Percentiles rank a stretch among this genome's conserved stretches.
Conservation (phyloP, 2,113 vertebrate genomes). For the Hoplias malabaricus region DNA sequence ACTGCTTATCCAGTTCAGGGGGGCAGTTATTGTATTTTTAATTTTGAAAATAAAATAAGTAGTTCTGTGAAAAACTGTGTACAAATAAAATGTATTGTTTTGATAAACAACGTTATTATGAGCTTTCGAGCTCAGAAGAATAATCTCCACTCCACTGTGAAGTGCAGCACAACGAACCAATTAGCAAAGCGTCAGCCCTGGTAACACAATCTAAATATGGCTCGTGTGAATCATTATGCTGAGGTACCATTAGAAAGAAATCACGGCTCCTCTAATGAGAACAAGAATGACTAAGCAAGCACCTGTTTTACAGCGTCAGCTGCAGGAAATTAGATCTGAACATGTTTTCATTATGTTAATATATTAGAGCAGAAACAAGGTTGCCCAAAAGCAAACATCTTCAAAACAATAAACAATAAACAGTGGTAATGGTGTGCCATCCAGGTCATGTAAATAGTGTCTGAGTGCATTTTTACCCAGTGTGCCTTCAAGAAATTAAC, state of each 20-base stretch:
- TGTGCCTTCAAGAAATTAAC: slow-evolving; percentile 18
- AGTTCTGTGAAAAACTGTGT: not conserved
- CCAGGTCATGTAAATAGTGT: not conserved
- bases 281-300: not conserved
- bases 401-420: not conserved
- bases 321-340: not conserved
- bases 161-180: not conserved
- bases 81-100: not conserved
- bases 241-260: not conserved
- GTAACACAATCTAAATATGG: slow-evolving; percentile 15
- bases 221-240: not conserved
- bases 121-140: not conserved
- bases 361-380: not conserved
- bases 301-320: not conserved
- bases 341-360: too few relatives aligned
- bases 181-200: not conserved
- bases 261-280: not conserved
- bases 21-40: too few relatives aligned
- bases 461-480: not conserved
- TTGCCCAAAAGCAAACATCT: slow-evolving; percentile 3
- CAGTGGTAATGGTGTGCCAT: not conserved
- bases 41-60: too few relatives aligned
- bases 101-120: not conserved
- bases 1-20: too few relatives aligned
- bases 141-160: not conserved